These are phyloP conservation scores for Caenorhabditis sp. DNA, from an alignment of 2,888 invertebrate genomes.

Conservation along the genomic window DNA sequence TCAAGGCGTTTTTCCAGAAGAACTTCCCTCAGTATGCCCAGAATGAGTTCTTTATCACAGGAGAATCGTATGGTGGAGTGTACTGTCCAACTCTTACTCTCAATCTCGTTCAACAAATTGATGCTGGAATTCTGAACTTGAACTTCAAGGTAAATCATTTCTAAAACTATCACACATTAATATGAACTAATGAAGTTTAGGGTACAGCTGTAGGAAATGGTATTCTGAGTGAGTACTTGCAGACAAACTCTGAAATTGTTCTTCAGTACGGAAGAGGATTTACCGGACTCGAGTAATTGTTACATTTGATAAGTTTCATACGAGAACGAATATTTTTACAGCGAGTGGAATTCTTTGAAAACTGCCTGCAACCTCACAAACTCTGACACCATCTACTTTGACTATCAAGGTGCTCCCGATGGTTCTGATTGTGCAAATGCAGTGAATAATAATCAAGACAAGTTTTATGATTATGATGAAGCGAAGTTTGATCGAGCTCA, in stretches of 20 bases:
- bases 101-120: constrained; percentile 56
- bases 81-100: constrained; percentile 61
- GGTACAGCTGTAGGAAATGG: constrained; percentile 74
- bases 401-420: constrained; percentile 47
- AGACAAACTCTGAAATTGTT: constrained; percentile 67
- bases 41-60: constrained; percentile 80
- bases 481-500: constrained; percentile 16
- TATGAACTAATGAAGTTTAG: constrained; percentile 19
- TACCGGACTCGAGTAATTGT: constrained; percentile 63
- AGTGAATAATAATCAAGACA: constrained; percentile 45
- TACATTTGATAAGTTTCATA: not conserved
- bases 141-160: constrained; percentile 59
- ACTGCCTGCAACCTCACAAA: constrained; percentile 46
- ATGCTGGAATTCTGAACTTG: constrained; percentile 47
- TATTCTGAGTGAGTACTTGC: constrained; percentile 66
- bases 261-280: constrained; percentile 70
- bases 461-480: constrained; percentile 49
- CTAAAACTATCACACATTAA: not conserved
- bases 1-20: constrained; percentile 80
- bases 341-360: constrained; percentile 65
- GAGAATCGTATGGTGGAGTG: constrained; percentile 74
- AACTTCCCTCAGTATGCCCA: constrained; percentile 80
- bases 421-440: constrained; percentile 45
- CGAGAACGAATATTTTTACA: constrained; percentile 21
- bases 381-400: constrained; percentile 55